phyloP scores from a whole-genome alignment of 2,113 vertebrate species.

The Scomber colias region DNA sequence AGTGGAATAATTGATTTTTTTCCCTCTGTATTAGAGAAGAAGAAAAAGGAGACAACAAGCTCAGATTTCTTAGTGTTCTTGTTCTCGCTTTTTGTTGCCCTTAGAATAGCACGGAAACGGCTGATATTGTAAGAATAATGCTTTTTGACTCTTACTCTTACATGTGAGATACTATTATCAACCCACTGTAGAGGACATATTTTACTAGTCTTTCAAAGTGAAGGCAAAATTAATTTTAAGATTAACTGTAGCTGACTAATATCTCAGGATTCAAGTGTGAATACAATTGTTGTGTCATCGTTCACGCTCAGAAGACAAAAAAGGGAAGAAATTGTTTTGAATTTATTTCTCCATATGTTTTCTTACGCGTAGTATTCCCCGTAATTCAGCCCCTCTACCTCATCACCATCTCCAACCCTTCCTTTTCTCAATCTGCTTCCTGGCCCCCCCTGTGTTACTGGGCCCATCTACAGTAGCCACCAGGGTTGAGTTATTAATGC shows the following conservation, averaged over 20 bases:
- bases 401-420: slow-evolving; percentile 49
- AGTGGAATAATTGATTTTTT: slow-evolving; percentile 67
- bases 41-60: slow-evolving; percentile 65
- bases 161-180: slow-evolving; percentile 54
- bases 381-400: slow-evolving; percentile 36
- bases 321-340: slow-evolving; percentile 27
- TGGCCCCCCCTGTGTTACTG: slow-evolving; percentile 54
- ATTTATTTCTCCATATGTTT: slow-evolving; percentile 30
- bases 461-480: slow-evolving; percentile 68
- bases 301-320: slow-evolving; percentile 43
- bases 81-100: slow-evolving; percentile 48
- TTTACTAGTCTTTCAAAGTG: slow-evolving; percentile 43
- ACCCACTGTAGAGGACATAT: slow-evolving; percentile 44
- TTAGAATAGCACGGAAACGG: slow-evolving; percentile 61
- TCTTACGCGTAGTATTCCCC: slow-evolving; percentile 21
- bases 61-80: slow-evolving; percentile 50
- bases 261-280: slow-evolving; percentile 22
- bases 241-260: slow-evolving; percentile 35
- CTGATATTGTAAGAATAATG: slow-evolving; percentile 55
- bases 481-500: slow-evolving; percentile 81
- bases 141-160: slow-evolving; percentile 58
- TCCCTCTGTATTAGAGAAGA: slow-evolving; percentile 8
- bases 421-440: slow-evolving; percentile 63
- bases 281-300: slow-evolving; percentile 51
- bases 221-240: slow-evolving; percentile 61